phyloP scores from a whole-genome alignment of 2,113 vertebrate genomes.

The Bubo scandiacus region DNA sequence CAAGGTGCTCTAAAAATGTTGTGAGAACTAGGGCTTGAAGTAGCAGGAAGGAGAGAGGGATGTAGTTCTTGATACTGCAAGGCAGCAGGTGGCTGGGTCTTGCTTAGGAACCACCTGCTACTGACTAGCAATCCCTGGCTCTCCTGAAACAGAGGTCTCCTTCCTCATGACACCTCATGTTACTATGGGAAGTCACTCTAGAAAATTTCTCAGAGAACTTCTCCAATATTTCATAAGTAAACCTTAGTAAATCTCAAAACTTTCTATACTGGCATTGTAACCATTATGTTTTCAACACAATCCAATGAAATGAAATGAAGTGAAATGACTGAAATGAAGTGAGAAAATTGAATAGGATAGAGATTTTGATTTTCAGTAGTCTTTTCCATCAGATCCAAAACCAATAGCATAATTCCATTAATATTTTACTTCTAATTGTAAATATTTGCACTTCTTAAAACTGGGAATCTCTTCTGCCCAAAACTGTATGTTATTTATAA shows the following conservation, averaged over 20 bases:
- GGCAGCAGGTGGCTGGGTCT: not conserved
- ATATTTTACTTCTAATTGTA: not conserved
- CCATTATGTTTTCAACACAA: fast-evolving
- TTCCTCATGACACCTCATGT: not conserved
- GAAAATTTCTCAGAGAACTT: not conserved
- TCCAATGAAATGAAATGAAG: not conserved
- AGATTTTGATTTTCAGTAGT: not conserved
- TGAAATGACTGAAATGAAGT: not conserved
- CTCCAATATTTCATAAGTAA: not conserved
- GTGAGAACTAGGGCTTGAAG: not conserved
- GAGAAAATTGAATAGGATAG: not conserved
- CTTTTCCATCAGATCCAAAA: not conserved
- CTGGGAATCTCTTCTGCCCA: not conserved
- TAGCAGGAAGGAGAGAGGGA: not conserved
- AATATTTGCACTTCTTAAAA: not conserved
- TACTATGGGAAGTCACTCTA: not conserved
- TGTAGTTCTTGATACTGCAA: not conserved
- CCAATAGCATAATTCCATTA: not conserved
- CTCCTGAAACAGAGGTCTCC: not conserved
- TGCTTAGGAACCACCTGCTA: not conserved
- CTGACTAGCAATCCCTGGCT: not conserved
- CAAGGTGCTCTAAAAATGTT: not conserved
- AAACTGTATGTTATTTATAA: not conserved
- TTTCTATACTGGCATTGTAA: not conserved
- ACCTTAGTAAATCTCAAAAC: too few species aligned